Base-by-base conservation (phyloP, 2,797 vertebrate species). In the Coilia nasus region DNA sequence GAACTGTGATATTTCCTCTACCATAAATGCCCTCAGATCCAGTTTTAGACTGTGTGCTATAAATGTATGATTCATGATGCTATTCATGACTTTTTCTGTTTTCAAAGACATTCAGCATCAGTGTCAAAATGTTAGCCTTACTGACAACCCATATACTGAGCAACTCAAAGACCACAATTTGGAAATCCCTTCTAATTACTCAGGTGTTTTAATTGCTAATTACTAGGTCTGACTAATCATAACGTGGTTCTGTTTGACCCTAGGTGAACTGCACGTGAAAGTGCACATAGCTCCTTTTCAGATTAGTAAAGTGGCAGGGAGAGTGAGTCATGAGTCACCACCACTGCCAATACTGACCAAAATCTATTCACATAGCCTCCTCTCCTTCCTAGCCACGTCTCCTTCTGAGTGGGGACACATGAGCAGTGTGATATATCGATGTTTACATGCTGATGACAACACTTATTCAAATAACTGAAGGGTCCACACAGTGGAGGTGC, bases 351-450 rank as follows among this genome's bases (percentile, higher is more conserved):
- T 60, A 78, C 71, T 31, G 7, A 10, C 41, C 59, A 47, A 80
- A 81, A 81, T 83, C 47, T 84, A 82, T 84, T 75, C 47, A 82
- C 12, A 84, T 87, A 82, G 80, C 86, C 62, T n/a, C n/a, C n/a
- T n/a, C n/a, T n/a, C n/a, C n/a, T n/a, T n/a, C n/a, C n/a, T n/a
- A n/a, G 19, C 46, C 81, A 31, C 6, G 56, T 82, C 85, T 81
- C 82, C 82, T 57, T 62, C 82, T 83, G 14, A 28, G 56, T 64
- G 81, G 9, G 41, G 67, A 59, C 23, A 78, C 44, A 35, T 7
- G 90, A 81, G 83, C 85, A 88, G 89, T 92, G 93, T 94, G 91
- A 94, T 88, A 91, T 92, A 94, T 93, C 90, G 92, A 94, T 91
- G 91, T 88, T 85, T 88, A 90, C 86, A 88, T 88, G 89, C 88